Base-by-base conservation (phyloP, 2,888 invertebrate species). In the Diarsia brunnea region DNA sequence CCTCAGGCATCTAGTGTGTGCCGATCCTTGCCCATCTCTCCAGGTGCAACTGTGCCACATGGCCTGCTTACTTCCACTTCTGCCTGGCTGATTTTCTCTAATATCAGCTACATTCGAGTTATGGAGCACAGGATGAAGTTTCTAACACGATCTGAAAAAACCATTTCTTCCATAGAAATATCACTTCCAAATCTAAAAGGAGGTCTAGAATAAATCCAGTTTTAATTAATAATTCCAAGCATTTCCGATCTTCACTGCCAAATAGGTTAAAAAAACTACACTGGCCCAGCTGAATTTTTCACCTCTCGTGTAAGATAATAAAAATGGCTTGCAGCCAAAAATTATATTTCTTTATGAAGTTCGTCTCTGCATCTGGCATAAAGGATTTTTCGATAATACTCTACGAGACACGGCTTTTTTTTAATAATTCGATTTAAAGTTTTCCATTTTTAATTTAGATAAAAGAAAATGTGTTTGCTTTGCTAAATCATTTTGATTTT, bases 321-420 rank as follows among this genome's bases (percentile, higher is more conserved):
- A 81, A 82, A 81, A 82, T 81, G 81, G 81, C 81, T 63, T 4
- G 83, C 49, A 58, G 81, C 83, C 81, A 81, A 78, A 53, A 82
- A 61, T 58, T 61, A 66, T 82, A 78, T 69, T 82, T 78, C 78
- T 82, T 68, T 68, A 79, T 81, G 68, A 69, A 79, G 49, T 68
- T 77, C 68, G 49, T 72, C 45, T 76, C 68, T 81, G 81, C 55
- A 61, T 3, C 19, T 24, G 69, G 69, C 82, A 73, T 78, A 47
- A 63, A 73, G 24, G 65, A 78, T 65, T 73, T 69, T 73, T 21
- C 69, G 21, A 73, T 78, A 66, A 58, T 58, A 70, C 16, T 47
- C 5, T 38, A 16, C 12, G 14, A 49, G 31, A 68, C 19, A 51
- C 7, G 8, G 38, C 8, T 49, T 51, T 43, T 43, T 38, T 24